Evolutionary conservation across 2,797 vertebrate genomes (phyloP).

Genomic region (Chaetophractus vellerosus): DNA sequence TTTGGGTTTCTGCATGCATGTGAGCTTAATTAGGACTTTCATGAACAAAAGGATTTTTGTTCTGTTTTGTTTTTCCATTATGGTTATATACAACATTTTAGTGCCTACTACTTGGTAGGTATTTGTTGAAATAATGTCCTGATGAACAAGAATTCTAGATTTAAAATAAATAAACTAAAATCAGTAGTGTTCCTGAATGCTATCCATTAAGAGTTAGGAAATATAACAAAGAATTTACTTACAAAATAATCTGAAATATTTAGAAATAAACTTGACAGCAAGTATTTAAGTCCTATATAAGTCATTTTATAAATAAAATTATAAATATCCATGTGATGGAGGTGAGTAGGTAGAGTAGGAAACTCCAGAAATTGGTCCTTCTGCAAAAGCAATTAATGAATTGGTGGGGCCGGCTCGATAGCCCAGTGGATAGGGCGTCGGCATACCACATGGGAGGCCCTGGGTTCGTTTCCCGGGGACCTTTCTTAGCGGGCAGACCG

Average conservation of each 20-base stretch:
- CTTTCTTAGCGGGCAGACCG: too few relatives aligned
- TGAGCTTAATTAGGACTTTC: background rate
- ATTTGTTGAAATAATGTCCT: constrained; percentile 31
- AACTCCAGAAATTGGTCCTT: too few relatives aligned
- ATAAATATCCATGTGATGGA: background rate
- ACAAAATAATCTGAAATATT: constrained; percentile 38
- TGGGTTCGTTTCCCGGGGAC: too few relatives aligned
- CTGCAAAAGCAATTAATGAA: too few relatives aligned
- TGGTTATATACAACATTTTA: constrained; percentile 9
- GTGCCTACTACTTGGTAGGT: background rate
- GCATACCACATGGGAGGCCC: too few relatives aligned
- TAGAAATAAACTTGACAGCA: background rate
- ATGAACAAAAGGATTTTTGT: background rate
- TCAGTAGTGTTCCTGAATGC: constrained; percentile 28
- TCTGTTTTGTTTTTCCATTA: background rate
- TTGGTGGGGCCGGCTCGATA: too few relatives aligned
- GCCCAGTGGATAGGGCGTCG: too few relatives aligned
- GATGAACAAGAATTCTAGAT: background rate
- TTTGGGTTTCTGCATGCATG: background rate
- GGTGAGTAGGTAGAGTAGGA: too few relatives aligned
- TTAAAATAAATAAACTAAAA: constrained; percentile 41
- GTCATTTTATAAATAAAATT: background rate
- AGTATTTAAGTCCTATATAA: background rate
- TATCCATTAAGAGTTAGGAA: constrained; percentile 18
- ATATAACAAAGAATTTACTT: background rate